Base-by-base conservation (phyloP, 2,113 vertebrate genomes). In the Cricetomys ansorgei region DNA sequence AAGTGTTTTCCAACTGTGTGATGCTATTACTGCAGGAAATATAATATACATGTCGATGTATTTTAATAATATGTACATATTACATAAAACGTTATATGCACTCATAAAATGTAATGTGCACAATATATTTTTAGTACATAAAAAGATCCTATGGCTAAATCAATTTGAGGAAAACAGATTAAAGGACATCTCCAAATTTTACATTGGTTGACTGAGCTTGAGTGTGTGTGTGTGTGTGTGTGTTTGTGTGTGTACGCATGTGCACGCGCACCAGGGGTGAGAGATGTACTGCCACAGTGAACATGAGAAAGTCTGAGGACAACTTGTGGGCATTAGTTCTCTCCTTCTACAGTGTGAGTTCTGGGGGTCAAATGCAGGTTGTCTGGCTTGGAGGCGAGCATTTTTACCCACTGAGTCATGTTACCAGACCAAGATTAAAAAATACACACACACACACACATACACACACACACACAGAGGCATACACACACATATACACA, bases 141-240 rank as follows among this genome's bases (percentile, higher is more conserved):
- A 90, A 64, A 77, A 81, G 43, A 94, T 12, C 43, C 64, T 77
- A 64, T 3, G n/a, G 79, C 73, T 93, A 88, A 77, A 45, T 80
- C 62, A 92, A 19, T 83, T 88, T 75, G 73, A 90, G 37, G 10
- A 87, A 92, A 96, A 89, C 4, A 86, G 81, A 85, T 34, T 86
- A 88, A 55, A 62, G 76, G 45, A 21, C 40, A 19, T 45, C 83
- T 86, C 53, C 45, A 43, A 69, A 17, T 64, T 84, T 91, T 86
- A 19, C 37, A 48, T 34, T 19, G 25, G 27, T 17, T 6, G 29
- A 37, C 65, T 53, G 21, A n/a, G n/a, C n/a, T n/a, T n/a, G n/a
- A n/a, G 53, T 29, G 6, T 40, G 5, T 73, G n/a, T 73, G 8
- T 25, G 8, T 73, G n/a, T 10, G 7, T 25, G 9, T 13, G 25